Evolutionary conservation across 1,140 invertebrate species (phyloP), one percentile per base, ranked within the genome.

Genomic region (Grapholita molesta): DNA sequence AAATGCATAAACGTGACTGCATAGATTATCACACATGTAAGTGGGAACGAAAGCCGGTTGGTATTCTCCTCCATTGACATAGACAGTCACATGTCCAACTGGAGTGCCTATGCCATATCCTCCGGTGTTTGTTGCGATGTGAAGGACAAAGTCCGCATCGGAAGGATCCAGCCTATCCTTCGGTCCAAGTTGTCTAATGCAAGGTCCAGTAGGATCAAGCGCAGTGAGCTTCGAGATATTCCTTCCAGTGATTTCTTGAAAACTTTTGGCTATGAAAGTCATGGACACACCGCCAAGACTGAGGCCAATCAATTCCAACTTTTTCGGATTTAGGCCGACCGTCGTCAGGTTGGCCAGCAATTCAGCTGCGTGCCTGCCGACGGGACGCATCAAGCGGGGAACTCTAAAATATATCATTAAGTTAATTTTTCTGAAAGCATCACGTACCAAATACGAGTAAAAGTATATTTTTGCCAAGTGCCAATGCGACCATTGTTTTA

Each of bases 21-120:
- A 88, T 0, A 90, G 1, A 0, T 77, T 33, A 24, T 75, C 77
- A 18, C 88, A 90, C 0, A 77, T 73, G 5, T 76, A 67, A 79
- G 79, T 83, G 5, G 79, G 30, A 2, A 88, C 0, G 8, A 82
- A 74, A 0, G 94, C 95, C 0, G 95, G 95, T 74, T 96, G 96
- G 11, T 92, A 76, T 66, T 93, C 91, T 0, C 95, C 95, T 0
- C 95, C 96, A 73, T 96, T 96, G 0, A 96, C 92, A 74, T 96
- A 96, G 79, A 95, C 18, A 8, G 42, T 15, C n/a, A 94, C 93
- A 80, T 96, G 94, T 0, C 95, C 96, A 0, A 94, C 84, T 0
- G 93, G 93, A 48, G 93, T 93, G 1, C 93, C 86, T 77, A 95
- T 95, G 0, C 95, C 96, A 71, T 94, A 94, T 8, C 92, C 94